These are phyloP conservation scores for Muntiacus reevesi DNA, from an alignment of 2,113 vertebrate genomes.

Conservation along the genomic window DNA sequence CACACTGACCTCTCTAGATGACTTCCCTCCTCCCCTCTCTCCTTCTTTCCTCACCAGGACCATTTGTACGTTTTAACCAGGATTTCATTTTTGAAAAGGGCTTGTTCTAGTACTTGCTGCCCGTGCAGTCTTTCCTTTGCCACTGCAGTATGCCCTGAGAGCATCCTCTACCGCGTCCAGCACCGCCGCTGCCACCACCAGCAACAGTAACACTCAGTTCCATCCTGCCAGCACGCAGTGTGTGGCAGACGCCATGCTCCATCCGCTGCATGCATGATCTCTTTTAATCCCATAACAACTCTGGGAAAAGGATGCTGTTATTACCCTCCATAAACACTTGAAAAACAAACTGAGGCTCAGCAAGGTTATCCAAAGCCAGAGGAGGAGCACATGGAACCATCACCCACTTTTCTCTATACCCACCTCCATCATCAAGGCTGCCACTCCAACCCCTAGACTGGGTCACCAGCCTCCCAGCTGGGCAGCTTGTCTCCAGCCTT, in stretches of 20 bases:
- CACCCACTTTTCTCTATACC: accelerated
- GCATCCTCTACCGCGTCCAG: not conserved
- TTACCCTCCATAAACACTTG: not conserved
- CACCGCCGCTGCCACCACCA: accelerated
- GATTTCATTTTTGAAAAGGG: not conserved
- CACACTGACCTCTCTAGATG: not conserved
- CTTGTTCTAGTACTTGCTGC: not conserved
- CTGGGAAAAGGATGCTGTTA: accelerated
- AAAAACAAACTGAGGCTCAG: not conserved
- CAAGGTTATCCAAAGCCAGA: not conserved
- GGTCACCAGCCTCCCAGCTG: not conserved
- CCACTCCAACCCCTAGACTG: too few species aligned
- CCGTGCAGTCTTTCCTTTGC: not conserved
- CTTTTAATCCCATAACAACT: not conserved
- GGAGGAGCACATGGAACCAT: not conserved
- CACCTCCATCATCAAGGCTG: not conserved
- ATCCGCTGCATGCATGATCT: not conserved
- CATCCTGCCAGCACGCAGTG: accelerated
- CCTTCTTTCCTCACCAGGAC: not conserved
- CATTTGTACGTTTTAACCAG: not conserved
- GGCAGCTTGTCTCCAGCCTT: not conserved
- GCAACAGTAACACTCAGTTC: accelerated
- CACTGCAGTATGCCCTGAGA: not conserved
- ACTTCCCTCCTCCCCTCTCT: not conserved
- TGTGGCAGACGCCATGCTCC: accelerated